Percentiles rank a stretch among this genome's conserved stretches.
Evolutionary conservation across 2,797 vertebrate genomes (phyloP).

Genomic region (Pangasius mekongensis): DNA sequence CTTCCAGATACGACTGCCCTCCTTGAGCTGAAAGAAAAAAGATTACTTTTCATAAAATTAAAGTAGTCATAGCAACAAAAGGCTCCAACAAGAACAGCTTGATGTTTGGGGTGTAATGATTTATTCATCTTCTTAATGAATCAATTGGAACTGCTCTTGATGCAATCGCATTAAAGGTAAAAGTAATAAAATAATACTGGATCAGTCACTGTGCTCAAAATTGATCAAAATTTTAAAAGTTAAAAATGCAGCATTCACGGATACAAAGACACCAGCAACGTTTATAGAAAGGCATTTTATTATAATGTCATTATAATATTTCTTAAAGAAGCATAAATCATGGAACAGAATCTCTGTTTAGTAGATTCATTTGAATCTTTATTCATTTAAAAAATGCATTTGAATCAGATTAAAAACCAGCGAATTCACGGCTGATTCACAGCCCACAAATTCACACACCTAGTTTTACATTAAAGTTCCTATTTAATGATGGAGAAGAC

Average conservation of each 20-base stretch:
- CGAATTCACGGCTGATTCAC: neutral
- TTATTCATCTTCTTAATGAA: neutral
- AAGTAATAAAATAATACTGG: neutral
- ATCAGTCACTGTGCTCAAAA: neutral
- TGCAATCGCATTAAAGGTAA: neutral
- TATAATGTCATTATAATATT: neutral
- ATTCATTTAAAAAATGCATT: neutral
- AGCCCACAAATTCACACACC: neutral
- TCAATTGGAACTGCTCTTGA: neutral
- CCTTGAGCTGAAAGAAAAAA: slow-evolving; percentile 72
- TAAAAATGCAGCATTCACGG: neutral
- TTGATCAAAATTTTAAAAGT: neutral
- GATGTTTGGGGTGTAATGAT: neutral
- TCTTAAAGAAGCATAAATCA: neutral
- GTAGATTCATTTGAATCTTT: neutral
- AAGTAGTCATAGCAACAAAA: neutral
- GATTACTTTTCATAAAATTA: neutral
- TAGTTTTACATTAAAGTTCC: neutral
- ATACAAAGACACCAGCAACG: neutral
- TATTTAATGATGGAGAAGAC: neutral
- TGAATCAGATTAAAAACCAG: neutral
- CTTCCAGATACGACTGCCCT: slow-evolving; percentile 94
- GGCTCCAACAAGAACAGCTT: neutral
- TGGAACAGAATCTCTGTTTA: neutral
- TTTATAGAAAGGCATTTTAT: neutral